Conservation (phyloP, 92 coral and sea anemone genomes). For the Epizoanthus scotinus region DNA sequence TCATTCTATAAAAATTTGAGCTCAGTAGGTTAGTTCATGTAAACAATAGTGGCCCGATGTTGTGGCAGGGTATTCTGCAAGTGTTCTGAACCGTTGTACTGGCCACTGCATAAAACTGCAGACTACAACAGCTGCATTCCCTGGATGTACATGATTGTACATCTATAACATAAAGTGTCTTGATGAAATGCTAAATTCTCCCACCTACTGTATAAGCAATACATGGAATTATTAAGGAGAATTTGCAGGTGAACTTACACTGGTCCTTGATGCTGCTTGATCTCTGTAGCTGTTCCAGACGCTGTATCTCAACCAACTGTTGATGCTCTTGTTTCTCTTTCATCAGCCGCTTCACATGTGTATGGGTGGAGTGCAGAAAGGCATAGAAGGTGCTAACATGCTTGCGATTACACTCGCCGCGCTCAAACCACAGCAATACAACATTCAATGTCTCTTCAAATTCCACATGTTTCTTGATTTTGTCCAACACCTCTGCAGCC, state of each 20-base stretch:
- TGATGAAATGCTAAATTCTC: too few species aligned
- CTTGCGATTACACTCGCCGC: conserved; percentile 77
- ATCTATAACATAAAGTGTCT: too few species aligned
- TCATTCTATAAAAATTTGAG: too few species aligned
- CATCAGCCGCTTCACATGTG: conserved; percentile 66
- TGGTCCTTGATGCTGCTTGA: conserved; percentile 67
- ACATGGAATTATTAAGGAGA: background rate
- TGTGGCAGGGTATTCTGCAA: too few species aligned
- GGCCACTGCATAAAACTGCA: too few species aligned
- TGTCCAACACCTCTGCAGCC: conserved; percentile 60
- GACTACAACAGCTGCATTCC: too few species aligned
- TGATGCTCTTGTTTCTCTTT: conserved; percentile 82
- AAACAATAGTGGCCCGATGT: too few species aligned
- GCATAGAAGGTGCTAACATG: conserved; percentile 70
- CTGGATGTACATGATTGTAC: too few species aligned
- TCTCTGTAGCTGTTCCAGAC: conserved; percentile 53
- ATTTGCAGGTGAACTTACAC: conserved; percentile 56
- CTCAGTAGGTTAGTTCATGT: too few species aligned
- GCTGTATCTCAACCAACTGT: conserved; percentile 72
- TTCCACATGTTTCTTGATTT: conserved; percentile 46
- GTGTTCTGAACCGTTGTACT: too few species aligned
- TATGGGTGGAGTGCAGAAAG: conserved; percentile 63
- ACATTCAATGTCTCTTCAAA: conserved; percentile 53
- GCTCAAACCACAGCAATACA: conserved; percentile 75
- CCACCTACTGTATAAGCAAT: too few species aligned